Percentiles rank a stretch among this genome's conserved stretches.
These are phyloP conservation scores for Muscicapa striata DNA, from an alignment of 2,797 vertebrate species.

Conservation along the genomic window DNA sequence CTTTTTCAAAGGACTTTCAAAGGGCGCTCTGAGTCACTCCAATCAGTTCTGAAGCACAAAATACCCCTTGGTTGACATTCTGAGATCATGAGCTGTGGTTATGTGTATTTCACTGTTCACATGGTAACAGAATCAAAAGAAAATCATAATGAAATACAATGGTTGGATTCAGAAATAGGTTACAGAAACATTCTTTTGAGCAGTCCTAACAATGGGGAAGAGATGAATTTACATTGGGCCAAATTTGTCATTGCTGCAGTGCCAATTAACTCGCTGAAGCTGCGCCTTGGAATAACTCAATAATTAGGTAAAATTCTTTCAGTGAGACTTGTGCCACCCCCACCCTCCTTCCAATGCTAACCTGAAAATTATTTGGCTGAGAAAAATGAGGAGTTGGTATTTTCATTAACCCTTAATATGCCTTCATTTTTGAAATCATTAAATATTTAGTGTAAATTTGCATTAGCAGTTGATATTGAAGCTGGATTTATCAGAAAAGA, in stretches of 20 bases:
- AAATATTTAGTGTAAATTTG: constrained; percentile 28
- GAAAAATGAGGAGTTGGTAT: neutral
- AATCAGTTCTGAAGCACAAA: constrained; percentile 57
- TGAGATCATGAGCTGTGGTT: constrained; percentile 64
- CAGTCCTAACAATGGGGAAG: constrained; percentile 36
- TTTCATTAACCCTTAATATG: constrained; percentile 19
- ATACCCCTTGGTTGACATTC: constrained; percentile 65
- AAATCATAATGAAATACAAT: constrained; percentile 66
- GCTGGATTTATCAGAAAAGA: constrained; percentile 14
- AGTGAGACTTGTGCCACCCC: neutral
- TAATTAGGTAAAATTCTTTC: constrained; percentile 45
- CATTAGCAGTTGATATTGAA: constrained; percentile 28
- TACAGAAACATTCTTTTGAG: constrained; percentile 58
- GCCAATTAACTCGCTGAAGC: constrained; percentile 50
- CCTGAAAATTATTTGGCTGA: neutral
- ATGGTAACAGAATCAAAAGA: constrained; percentile 73
- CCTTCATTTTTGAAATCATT: neutral
- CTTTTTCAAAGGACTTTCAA: constrained; percentile 44
- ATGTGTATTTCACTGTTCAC: constrained; percentile 72
- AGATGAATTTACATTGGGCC: constrained; percentile 36
- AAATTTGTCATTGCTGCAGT: constrained; percentile 36
- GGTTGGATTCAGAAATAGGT: constrained; percentile 54
- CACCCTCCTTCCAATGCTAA: neutral
- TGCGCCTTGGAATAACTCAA: neutral
- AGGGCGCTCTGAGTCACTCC: constrained; percentile 51